Evolutionary conservation across 2,113 vertebrate species (phyloP), one percentile per base, ranked within the genome.

Genomic region (Cariama cristata): DNA sequence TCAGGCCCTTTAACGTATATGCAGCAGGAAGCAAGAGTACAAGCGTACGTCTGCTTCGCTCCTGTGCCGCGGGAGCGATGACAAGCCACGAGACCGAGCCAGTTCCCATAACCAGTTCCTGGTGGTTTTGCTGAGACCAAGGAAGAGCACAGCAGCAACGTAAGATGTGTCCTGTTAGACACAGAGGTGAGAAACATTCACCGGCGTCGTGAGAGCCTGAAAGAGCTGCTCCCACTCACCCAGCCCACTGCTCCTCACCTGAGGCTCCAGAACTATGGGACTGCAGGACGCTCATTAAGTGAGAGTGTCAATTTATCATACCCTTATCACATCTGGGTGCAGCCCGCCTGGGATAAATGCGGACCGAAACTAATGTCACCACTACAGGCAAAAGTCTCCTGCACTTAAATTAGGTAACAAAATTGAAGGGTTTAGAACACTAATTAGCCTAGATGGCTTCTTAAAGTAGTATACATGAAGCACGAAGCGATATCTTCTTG

Each of bases 41-140:
- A 68, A 53, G 58, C 0, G 0, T 12, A 33, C 2, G 15, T 8
- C 26, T 42, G 72, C 77, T 81, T 64, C 40, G 8, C 38, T 60
- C 40, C 79, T 49, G 55, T 8, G 9, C 27, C 55, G 23, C 62
- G 56, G 66, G 38, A 82, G 7, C 2, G 1, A 49, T 3, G 24
- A 45, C 21, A 84, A 84, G 17, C 33, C 60, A 76, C 35, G 40
- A 86, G 26, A 67, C 11, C 1, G 2, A 7, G 44, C 10, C 59
- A 33, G 58, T 35, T 55, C 56, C 56, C 53, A 17, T 0, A 33
- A 35, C 12, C 58, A 64, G 62, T 3, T 75, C 62, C 62, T 35
- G 7, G 14, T 5, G 9, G 23, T 32, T 53, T 64, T 66, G 86
- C 59, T 3, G 7, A 38, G 23, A 21, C 2, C 2, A 67, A 58